phyloP scores from a whole-genome alignment of 2,888 invertebrate genomes.

The Tenodera sinensis region DNA sequence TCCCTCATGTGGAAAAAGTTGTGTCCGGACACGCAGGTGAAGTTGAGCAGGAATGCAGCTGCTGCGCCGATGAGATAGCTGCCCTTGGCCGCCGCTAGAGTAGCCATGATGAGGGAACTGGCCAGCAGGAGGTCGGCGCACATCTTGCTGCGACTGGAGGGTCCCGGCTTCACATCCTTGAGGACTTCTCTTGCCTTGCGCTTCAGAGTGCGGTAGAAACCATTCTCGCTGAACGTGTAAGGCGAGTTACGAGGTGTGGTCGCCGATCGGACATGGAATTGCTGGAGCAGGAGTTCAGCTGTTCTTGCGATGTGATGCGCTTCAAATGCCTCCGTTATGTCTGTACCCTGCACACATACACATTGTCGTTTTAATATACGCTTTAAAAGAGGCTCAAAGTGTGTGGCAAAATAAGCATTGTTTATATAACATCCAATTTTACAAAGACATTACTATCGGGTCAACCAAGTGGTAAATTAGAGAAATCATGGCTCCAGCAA shows the following conservation, averaged over 20 bases:
- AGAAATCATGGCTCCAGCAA: too few species aligned
- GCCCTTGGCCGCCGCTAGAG: constrained; percentile 32
- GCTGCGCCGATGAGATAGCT: constrained; percentile 43
- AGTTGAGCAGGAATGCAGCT: constrained; percentile 56
- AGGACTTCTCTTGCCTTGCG: constrained; percentile 18
- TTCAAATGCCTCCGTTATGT: constrained; percentile 55
- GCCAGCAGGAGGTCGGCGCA: constrained; percentile 42
- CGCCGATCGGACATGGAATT: constrained; percentile 53
- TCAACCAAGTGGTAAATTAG: too few species aligned
- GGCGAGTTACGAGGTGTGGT: constrained; percentile 62
- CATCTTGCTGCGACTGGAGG: neutral
- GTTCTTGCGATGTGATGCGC: constrained; percentile 60
- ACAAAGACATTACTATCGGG: too few species aligned
- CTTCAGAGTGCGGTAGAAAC: constrained; percentile 56
- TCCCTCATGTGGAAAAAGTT: constrained; percentile 74
- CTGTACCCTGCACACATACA: constrained; percentile 57
- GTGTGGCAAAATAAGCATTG: too few species aligned
- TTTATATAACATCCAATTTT: too few species aligned
- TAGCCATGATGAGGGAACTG: constrained; percentile 43
- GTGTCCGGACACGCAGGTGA: constrained; percentile 62
- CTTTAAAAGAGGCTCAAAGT: too few species aligned
- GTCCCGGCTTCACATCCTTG: constrained; percentile 3
- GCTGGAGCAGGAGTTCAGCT: constrained; percentile 53
- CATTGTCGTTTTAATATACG: too few species aligned
- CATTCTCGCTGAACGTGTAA: constrained; percentile 61